Conservation (phyloP, 1,140 invertebrate species). For the Drosophila cardini region DNA sequence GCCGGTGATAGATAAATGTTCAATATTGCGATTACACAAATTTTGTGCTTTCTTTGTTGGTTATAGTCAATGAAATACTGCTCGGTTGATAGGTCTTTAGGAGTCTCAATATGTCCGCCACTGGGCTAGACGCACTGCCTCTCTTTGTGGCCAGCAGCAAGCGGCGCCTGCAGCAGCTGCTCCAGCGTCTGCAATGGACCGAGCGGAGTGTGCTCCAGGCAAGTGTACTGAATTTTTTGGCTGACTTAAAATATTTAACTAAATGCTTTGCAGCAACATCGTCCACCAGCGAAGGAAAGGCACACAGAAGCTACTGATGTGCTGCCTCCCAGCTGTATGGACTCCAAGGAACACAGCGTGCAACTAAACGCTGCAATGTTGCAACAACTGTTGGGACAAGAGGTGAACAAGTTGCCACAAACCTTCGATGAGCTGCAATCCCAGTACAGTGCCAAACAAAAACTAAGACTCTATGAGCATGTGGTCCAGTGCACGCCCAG, state of each 20-base stretch:
- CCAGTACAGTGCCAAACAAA: constrained; percentile 39
- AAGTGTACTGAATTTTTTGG: constrained; percentile 4
- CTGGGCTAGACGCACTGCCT: constrained; percentile 28
- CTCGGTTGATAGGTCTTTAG: no score
- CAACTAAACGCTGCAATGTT: constrained; percentile 18
- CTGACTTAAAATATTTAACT: no score
- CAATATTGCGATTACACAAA: no score
- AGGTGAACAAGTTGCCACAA: neutral
- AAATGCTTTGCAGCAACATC: constrained; percentile 9
- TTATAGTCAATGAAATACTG: no score
- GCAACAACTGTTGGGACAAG: constrained; percentile 30
- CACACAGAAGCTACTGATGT: neutral
- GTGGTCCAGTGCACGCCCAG: constrained; percentile 44
- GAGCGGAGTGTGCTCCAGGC: constrained; percentile 46
- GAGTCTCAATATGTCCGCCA: constrained; percentile 28
- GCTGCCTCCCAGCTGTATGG: constrained; percentile 25
- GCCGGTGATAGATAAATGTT: no score
- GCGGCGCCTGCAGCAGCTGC: constrained; percentile 26
- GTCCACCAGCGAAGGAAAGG: neutral
- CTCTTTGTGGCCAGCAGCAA: constrained; percentile 32
- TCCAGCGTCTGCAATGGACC: constrained; percentile 53
- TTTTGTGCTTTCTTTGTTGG: no score
- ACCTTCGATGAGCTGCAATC: constrained; percentile 54
- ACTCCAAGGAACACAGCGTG: constrained; percentile 18
- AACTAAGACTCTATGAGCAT: constrained; percentile 65